These are phyloP conservation scores for Muscidifurax raptorellus DNA, from an alignment of 1,140 invertebrate species.

Conservation along the genomic window DNA sequence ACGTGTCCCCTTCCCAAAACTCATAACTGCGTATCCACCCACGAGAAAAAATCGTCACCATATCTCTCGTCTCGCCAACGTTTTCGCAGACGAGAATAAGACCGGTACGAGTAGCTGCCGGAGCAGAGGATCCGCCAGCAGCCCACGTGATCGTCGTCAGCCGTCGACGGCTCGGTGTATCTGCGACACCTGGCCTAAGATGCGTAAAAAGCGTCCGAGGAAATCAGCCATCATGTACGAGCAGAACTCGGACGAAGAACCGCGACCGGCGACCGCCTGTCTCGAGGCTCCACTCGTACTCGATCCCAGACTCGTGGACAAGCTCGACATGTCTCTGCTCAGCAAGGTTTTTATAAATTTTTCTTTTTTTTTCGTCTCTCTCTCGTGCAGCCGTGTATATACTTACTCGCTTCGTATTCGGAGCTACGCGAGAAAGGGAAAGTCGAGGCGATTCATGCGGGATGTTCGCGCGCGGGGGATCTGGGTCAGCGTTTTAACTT, in stretches of 20 bases:
- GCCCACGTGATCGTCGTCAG: neutral
- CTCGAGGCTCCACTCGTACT: conserved; percentile 77
- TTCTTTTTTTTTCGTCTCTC: conserved; percentile 50
- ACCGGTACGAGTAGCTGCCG: neutral
- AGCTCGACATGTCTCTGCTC: conserved; percentile 80
- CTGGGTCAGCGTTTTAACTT: neutral
- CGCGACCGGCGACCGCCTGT: conserved; percentile 77
- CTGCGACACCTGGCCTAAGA: conserved; percentile 9
- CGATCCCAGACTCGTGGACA: conserved; percentile 74
- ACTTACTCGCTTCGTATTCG: neutral
- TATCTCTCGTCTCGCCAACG: too few relatives aligned
- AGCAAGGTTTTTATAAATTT: conserved; percentile 75
- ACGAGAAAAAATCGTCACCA: neutral
- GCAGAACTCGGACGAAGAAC: neutral
- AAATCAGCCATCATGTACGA: neutral
- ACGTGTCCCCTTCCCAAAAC: too few relatives aligned
- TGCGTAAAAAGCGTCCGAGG: conserved; percentile 24
- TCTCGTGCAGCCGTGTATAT: neutral
- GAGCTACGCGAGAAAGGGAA: neutral
- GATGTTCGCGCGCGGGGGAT: neutral
- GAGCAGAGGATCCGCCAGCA: neutral
- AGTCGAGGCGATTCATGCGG: neutral
- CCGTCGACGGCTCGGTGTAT: neutral
- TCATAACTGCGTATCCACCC: neutral
- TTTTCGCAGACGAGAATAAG: neutral